phyloP scores from a whole-genome alignment of 2,113 vertebrate genomes.

The Rhinichthys klamathensis region DNA sequence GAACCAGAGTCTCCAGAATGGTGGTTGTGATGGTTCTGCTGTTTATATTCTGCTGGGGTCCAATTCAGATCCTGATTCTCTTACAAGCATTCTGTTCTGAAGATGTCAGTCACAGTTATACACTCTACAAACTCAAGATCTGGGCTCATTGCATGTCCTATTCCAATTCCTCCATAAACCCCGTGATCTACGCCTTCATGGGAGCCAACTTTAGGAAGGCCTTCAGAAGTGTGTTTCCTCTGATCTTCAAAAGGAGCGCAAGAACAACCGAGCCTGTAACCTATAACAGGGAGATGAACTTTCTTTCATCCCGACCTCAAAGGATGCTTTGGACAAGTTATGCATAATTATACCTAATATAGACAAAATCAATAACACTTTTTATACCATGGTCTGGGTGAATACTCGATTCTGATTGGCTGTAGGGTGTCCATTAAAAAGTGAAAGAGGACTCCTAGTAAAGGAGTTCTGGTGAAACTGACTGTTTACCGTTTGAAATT shows the following conservation, averaged over 20 bases:
- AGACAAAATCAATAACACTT: not conserved
- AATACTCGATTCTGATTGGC: too few species aligned
- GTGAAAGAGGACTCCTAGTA: too few species aligned
- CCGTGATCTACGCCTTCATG: slow-evolving; percentile 75
- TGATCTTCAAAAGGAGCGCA: slow-evolving; percentile 61
- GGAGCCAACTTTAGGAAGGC: slow-evolving; percentile 78
- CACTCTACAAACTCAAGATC: slow-evolving; percentile 77
- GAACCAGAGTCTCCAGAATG: slow-evolving; percentile 70
- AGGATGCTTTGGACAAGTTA: slow-evolving; percentile 48
- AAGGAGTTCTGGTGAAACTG: too few species aligned
- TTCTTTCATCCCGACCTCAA: slow-evolving; percentile 73
- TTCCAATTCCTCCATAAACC: slow-evolving; percentile 77
- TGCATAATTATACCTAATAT: not conserved
- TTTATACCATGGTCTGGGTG: too few species aligned
- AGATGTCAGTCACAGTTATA: slow-evolving; percentile 64
- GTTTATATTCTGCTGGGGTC: slow-evolving; percentile 79
- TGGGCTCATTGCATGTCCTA: slow-evolving; percentile 80
- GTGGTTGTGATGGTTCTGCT: slow-evolving; percentile 76
- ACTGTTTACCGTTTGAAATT: too few species aligned
- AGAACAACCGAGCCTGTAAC: slow-evolving; percentile 49
- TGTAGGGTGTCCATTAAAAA: too few species aligned
- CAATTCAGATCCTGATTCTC: slow-evolving; percentile 76
- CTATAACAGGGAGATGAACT: slow-evolving; percentile 71
- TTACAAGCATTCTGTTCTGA: slow-evolving; percentile 71
- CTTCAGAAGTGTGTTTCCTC: slow-evolving; percentile 73